Evolutionary conservation across 2,888 invertebrate genomes (phyloP).

Genomic region (Sphaeridia pumilis): DNA sequence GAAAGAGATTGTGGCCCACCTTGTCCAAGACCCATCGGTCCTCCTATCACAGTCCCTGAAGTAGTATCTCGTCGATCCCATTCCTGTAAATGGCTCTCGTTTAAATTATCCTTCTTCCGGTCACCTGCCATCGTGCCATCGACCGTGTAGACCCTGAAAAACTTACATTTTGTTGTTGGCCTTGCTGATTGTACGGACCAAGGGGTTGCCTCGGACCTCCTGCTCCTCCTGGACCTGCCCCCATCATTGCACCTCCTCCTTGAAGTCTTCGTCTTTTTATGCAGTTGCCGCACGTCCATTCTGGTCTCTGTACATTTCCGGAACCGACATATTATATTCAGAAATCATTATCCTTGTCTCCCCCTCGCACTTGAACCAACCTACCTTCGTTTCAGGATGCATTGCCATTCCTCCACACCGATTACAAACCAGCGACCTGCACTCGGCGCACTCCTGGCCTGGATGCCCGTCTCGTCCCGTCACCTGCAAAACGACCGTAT

Average conservation of each 20-base stretch:
- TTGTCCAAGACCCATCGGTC: background rate
- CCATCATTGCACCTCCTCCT: conserved; percentile 8
- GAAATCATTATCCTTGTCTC: background rate
- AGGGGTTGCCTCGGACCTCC: conserved; percentile 10
- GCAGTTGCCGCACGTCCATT: conserved; percentile 39
- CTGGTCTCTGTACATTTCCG: conserved; percentile 37
- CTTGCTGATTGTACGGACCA: conserved; percentile 13
- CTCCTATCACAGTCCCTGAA: background rate
- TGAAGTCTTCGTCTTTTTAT: conserved; percentile 36
- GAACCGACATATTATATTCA: background rate
- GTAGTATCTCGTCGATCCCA: conserved; percentile 1
- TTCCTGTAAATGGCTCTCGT: background rate
- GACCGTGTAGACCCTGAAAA: background rate
- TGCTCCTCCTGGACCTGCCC: conserved; percentile 10
- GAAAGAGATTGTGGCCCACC: too few relatives aligned
- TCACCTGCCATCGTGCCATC: too few relatives aligned
- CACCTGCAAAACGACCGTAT: conserved; percentile 21
- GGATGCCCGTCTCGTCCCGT: conserved; percentile 34
- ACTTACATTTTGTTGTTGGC: conserved; percentile 16
- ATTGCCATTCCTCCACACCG: conserved; percentile 37
- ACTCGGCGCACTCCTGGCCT: conserved; percentile 37
- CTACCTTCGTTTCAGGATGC: conserved; percentile 37
- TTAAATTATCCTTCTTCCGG: too few relatives aligned
- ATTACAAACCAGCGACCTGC: conserved; percentile 37
- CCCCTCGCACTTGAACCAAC: background rate